These are phyloP conservation scores for Crepidodera aurea DNA, from an alignment of 2,888 invertebrate genomes.

Conservation along the genomic window DNA sequence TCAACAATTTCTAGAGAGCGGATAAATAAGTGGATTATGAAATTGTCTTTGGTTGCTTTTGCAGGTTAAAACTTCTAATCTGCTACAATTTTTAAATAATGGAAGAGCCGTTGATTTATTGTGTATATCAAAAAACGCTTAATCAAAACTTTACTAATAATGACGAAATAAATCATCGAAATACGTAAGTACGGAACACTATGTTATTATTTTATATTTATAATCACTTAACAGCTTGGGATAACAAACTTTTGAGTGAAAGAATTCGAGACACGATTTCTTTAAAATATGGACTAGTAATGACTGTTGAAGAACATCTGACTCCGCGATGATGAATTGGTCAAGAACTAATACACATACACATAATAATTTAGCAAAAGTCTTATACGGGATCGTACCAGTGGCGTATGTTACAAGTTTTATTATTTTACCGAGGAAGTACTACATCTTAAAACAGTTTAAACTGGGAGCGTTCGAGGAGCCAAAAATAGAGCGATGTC, in stretches of 20 bases:
- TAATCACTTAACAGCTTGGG: not conserved
- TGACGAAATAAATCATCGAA: not conserved
- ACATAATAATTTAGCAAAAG: not conserved
- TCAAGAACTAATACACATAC: slow-evolving; percentile 6
- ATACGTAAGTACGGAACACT: not conserved
- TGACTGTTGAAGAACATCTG: slow-evolving; percentile 8
- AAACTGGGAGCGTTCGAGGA: too few species aligned
- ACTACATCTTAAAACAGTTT: too few species aligned
- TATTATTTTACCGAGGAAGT: too few species aligned
- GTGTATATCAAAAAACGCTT: too few species aligned
- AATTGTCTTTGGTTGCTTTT: too few species aligned
- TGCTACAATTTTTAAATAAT: too few species aligned
- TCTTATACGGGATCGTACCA: not conserved
- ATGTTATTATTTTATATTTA: not conserved
- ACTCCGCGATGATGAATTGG: slow-evolving; percentile 7
- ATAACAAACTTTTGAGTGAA: not conserved
- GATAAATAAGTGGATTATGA: too few species aligned
- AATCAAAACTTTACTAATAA: not conserved
- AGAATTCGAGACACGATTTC: slow-evolving; percentile 6
- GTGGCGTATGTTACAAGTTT: too few species aligned
- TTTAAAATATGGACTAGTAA: slow-evolving; percentile 8
- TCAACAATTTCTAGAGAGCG: too few species aligned
- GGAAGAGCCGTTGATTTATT: not conserved
- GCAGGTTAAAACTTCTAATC: too few species aligned
- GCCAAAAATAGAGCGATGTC: too few species aligned